Evolutionary conservation across 2,113 vertebrate genomes (phyloP).

Genomic region (Brachypteracias leptosomus): DNA sequence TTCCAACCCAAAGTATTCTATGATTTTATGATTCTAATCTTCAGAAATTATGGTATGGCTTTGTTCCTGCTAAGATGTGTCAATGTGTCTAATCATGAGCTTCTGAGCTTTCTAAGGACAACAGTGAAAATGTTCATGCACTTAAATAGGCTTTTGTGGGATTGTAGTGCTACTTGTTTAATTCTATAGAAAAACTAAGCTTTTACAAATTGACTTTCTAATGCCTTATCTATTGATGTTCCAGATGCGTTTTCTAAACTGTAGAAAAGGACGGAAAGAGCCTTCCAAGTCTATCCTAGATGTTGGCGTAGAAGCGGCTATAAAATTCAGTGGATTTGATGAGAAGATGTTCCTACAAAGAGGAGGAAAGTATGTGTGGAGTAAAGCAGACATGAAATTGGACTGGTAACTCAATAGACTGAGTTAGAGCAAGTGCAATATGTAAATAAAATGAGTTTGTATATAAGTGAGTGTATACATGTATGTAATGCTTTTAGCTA

Average conservation of each 20-base stretch:
- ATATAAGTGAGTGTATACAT: background rate
- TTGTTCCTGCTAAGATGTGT: background rate
- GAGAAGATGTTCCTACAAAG: constrained; percentile 90
- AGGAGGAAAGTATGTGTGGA: constrained; percentile 94
- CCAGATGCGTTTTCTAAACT: constrained; percentile 96
- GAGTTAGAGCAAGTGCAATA: background rate
- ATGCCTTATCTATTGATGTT: background rate
- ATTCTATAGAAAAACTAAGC: background rate
- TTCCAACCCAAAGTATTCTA: background rate
- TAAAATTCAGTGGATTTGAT: constrained; percentile 92
- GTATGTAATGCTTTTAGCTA: background rate
- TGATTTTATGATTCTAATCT: background rate
- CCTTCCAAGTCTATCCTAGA: constrained; percentile 93
- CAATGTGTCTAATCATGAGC: background rate
- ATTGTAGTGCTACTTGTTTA: background rate
- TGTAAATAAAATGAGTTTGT: background rate
- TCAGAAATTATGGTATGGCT: background rate
- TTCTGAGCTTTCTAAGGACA: background rate
- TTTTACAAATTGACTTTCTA: background rate
- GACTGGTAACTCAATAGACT: constrained; percentile 81
- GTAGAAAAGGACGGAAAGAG: constrained; percentile 86
- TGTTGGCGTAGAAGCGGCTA: constrained; percentile 85
- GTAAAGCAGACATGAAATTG: constrained; percentile 90
- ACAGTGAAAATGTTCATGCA: background rate
- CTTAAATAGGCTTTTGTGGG: background rate